Conservation (phyloP, 2,888 invertebrate species). For the Ptychoptera albimana region DNA sequence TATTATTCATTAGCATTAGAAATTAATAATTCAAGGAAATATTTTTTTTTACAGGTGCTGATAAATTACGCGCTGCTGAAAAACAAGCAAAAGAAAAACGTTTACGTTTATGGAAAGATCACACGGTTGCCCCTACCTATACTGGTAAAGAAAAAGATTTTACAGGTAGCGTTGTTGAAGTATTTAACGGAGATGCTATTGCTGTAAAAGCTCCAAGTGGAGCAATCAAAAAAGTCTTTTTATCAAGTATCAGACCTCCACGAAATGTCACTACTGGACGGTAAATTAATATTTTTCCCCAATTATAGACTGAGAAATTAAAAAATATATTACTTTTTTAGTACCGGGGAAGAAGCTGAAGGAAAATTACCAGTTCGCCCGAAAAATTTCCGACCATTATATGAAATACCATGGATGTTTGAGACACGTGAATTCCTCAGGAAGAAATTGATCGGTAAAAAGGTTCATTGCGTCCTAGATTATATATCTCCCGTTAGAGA, state of each 20-base stretch:
- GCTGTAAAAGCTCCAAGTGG: constrained; percentile 68
- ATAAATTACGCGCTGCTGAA: constrained; percentile 71
- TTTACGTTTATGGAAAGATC: constrained; percentile 83
- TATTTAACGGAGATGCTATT: constrained; percentile 88
- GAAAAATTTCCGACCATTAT: constrained; percentile 75
- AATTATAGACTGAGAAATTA: no score
- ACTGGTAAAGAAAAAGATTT: constrained; percentile 70
- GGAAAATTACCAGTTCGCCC: constrained; percentile 48
- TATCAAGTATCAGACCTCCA: constrained; percentile 91
- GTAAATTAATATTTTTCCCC: constrained; percentile 13
- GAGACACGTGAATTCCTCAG: constrained; percentile 95
- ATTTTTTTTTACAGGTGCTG: constrained; percentile 41
- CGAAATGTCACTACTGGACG: constrained; percentile 41
- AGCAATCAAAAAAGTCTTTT: constrained; percentile 75
- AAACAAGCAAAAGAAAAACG: constrained; percentile 74
- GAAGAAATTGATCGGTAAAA: constrained; percentile 90
- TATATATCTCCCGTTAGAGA: constrained; percentile 93
- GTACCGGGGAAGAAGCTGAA: constrained; percentile 46
- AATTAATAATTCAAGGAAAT: constrained; percentile 11
- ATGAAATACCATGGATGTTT: constrained; percentile 97
- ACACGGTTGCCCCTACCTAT: constrained; percentile 51
- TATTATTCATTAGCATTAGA: not conserved
- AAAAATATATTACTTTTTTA: constrained; percentile 17
- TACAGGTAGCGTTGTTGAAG: constrained; percentile 69
- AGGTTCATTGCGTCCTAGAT: constrained; percentile 81